phyloP scores from a whole-genome alignment of 30 jellyfish, hydroid and myxozoan species.

The Cassiopea xamachana region DNA sequence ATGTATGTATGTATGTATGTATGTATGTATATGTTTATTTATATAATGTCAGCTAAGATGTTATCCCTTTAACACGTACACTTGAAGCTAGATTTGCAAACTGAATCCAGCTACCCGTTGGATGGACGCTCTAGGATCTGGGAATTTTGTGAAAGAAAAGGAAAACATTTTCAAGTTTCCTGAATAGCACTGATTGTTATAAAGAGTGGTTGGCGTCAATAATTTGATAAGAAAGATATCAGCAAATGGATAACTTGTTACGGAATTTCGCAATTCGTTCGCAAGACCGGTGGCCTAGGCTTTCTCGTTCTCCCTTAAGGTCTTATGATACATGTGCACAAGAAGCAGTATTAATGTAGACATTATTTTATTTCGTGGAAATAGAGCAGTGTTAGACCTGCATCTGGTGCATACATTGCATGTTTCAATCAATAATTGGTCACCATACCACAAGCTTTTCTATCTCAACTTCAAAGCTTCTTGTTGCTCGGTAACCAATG shows the following conservation, averaged over 20 bases:
- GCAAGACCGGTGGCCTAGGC: conserved; percentile 19
- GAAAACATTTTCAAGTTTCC: conserved; percentile 1
- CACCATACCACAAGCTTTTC: not conserved
- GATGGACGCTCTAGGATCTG: not conserved
- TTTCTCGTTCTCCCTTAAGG: not conserved
- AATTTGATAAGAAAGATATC: conserved; percentile 18
- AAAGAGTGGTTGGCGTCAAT: conserved; percentile 9
- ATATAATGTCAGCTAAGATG: not conserved
- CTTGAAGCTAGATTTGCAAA: not conserved
- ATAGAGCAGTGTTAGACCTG: no score
- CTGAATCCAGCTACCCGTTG: not conserved
- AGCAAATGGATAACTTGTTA: not conserved
- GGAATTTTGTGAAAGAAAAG: not conserved
- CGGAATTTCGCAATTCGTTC: conserved; percentile 3
- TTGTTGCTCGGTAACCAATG: conserved; percentile 3
- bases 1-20: no score
- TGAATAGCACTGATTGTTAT: not conserved
- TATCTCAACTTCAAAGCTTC: not conserved
- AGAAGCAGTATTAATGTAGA: no score
- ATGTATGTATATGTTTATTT: no score
- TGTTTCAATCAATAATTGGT: no score
- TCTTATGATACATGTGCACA: no score
- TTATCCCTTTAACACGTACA: not conserved
- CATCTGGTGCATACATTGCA: no score
- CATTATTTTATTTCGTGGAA: no score